Percentiles rank a stretch among this genome's conserved stretches.
Evolutionary conservation across 2,113 vertebrate species (phyloP).

Genomic region (Circaetus cinerascens): DNA sequence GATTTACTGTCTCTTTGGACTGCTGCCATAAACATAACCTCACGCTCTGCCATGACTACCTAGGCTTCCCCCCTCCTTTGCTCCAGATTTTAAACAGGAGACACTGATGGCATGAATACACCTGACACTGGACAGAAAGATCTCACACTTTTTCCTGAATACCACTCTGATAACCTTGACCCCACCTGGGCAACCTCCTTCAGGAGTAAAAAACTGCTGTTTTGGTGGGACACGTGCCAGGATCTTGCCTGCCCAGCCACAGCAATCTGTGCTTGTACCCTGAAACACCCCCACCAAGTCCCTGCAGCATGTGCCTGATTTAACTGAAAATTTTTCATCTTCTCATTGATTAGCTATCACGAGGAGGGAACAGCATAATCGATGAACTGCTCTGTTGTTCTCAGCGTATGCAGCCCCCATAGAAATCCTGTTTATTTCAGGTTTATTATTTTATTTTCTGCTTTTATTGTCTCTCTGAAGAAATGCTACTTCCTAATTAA

Average conservation of each 20-base stretch:
- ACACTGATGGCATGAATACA: not conserved
- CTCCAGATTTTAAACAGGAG: not conserved
- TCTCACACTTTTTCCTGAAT: not conserved
- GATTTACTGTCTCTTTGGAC: constrained; percentile 27
- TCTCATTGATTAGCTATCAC: not conserved
- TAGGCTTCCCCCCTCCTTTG: not conserved
- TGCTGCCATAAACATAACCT: constrained; percentile 19
- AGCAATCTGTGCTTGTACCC: rapidly evolving
- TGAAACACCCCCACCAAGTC: not conserved
- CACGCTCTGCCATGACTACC: not conserved
- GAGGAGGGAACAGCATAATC: not conserved
- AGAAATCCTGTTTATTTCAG: not conserved
- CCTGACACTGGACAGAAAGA: not conserved
- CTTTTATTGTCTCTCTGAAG: constrained; percentile 25
- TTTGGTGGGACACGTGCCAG: not conserved
- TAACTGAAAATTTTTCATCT: not conserved
- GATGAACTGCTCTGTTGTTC: not conserved
- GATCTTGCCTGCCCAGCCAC: not conserved
- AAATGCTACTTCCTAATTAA: constrained; percentile 39
- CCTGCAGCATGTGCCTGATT: not conserved
- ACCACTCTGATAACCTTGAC: not conserved
- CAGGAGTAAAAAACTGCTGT: not conserved
- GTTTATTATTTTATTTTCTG: constrained; percentile 36
- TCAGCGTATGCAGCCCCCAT: not conserved
- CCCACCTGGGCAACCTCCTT: not conserved